A percentile compares a stretch with the other conserved stretches of the same genome.
These are phyloP conservation scores for Macrotus californicus DNA, from an alignment of 2,113 vertebrate species.

Conservation along the genomic window DNA sequence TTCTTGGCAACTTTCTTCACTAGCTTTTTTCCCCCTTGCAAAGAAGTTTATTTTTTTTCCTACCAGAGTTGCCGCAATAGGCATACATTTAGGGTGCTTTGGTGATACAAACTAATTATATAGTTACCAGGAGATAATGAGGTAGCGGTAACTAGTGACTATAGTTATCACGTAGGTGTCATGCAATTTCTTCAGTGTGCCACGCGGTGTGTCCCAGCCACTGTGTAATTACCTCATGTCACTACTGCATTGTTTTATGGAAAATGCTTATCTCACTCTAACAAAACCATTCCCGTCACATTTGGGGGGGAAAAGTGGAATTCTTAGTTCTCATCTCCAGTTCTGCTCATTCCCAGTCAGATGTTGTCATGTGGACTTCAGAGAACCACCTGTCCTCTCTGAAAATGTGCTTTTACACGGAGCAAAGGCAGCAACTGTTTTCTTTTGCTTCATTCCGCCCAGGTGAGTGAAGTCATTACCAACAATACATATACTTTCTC, in stretches of 20 bases:
- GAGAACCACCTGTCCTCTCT: constrained; percentile 57
- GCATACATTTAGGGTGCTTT: constrained; percentile 10
- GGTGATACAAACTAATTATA: constrained; percentile 66
- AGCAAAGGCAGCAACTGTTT: neutral
- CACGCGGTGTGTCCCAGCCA: constrained; percentile 50
- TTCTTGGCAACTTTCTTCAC: constrained; percentile 86
- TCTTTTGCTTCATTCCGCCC: neutral
- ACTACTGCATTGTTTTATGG: constrained; percentile 58
- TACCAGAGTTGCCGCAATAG: constrained; percentile 69
- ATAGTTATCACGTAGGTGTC: constrained; percentile 54
- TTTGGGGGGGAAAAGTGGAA: neutral
- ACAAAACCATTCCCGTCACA: constrained; percentile 49
- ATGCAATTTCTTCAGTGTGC: constrained; percentile 52
- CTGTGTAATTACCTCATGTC: constrained; percentile 64
- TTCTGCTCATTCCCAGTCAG: constrained; percentile 41
- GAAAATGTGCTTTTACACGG: constrained; percentile 29
- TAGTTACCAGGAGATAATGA: constrained; percentile 57
- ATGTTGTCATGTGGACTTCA: constrained; percentile 21
- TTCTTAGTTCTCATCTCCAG: constrained; percentile 45
- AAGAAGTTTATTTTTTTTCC: constrained; percentile 71
- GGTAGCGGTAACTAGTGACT: constrained; percentile 27
- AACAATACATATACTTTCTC: constrained; percentile 4
- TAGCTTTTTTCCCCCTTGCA: constrained; percentile 74
- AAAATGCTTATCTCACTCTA: constrained; percentile 49
- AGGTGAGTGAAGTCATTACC: constrained; percentile 43